These are phyloP conservation scores for Hylomyscus alleni DNA, from an alignment of 2,797 vertebrate genomes.

Conservation along the genomic window DNA sequence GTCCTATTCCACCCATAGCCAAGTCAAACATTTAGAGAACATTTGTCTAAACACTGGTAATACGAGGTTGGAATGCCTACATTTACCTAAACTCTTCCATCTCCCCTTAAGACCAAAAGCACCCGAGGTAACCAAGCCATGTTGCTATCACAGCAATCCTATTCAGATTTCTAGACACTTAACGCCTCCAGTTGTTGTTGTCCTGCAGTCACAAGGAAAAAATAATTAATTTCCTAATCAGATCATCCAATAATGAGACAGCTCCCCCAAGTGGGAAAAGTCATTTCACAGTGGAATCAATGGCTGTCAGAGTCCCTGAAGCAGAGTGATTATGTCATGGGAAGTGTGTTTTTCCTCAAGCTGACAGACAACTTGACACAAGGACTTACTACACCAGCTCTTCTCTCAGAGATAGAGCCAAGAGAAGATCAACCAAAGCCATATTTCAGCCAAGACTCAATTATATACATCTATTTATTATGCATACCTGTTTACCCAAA, in stretches of 20 bases:
- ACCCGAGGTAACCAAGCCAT: not conserved
- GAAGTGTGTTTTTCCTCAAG: not conserved
- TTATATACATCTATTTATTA: no score
- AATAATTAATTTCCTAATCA: not conserved
- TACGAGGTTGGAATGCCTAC: not conserved
- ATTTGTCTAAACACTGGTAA: not conserved
- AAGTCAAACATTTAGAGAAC: not conserved
- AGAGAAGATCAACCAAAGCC: not conserved
- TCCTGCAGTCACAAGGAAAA: not conserved
- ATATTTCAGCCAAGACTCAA: not conserved
- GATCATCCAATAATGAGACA: not conserved
- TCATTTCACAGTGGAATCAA: not conserved
- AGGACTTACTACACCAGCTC: not conserved
- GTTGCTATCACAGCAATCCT: not conserved
- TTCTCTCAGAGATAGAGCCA: not conserved
- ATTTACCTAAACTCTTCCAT: not conserved
- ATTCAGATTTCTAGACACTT: not conserved
- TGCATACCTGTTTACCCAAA: not conserved
- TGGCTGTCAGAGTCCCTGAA: not conserved
- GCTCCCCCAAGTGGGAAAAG: not conserved
- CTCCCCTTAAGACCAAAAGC: not conserved
- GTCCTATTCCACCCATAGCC: not conserved
- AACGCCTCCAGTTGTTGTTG: not conserved
- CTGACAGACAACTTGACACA: not conserved
- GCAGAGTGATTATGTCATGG: not conserved